These are phyloP conservation scores for Trogon melanurus DNA, from an alignment of 2,113 vertebrate species.

Conservation along the genomic window DNA sequence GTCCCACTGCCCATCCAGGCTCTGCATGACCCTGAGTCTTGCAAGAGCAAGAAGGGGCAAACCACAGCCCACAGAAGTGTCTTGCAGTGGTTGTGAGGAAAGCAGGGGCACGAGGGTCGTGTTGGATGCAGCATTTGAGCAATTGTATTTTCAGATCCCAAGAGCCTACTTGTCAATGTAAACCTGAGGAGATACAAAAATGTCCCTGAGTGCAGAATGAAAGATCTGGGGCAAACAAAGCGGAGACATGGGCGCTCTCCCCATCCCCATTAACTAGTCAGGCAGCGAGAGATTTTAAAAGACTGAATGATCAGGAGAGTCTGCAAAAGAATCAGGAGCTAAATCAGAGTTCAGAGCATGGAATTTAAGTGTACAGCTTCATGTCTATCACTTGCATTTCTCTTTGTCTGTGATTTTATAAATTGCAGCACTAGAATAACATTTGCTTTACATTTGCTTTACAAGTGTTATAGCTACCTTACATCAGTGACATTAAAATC, in stretches of 20 bases:
- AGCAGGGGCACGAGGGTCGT: accelerated
- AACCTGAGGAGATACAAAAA: background rate
- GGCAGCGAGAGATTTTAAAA: background rate
- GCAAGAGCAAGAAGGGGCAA: background rate
- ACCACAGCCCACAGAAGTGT: background rate
- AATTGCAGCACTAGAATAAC: background rate
- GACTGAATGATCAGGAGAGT: background rate
- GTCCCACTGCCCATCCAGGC: too few species aligned
- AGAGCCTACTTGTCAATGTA: background rate
- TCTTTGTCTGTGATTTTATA: background rate
- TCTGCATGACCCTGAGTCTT: background rate
- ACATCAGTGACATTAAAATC: background rate
- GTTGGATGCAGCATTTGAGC: background rate
- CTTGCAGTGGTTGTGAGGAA: background rate
- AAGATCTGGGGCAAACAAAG: background rate
- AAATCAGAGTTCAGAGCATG: background rate
- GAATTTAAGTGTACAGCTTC: background rate
- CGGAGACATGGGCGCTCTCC: accelerated
- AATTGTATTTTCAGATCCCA: background rate
- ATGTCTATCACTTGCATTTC: background rate
- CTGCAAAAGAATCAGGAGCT: background rate
- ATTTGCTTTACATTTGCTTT: background rate
- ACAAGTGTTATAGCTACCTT: background rate
- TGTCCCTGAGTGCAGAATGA: background rate
- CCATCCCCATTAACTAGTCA: background rate